These are phyloP conservation scores for Scaptodrosophila latifasciaeformis DNA, from an alignment of 2,888 invertebrate genomes.

Conservation along the genomic window DNA sequence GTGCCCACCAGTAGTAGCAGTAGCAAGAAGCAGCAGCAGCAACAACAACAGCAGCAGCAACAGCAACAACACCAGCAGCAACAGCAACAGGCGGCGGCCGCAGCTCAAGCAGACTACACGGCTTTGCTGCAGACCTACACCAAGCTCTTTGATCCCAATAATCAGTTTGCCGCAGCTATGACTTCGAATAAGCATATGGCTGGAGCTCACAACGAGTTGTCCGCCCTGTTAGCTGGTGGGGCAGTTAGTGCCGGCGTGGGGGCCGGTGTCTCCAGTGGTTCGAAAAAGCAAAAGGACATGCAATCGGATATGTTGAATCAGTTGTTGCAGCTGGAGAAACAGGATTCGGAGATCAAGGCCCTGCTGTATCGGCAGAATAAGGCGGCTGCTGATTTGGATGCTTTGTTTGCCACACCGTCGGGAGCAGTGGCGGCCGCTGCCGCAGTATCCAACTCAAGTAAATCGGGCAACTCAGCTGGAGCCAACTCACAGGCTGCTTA, in stretches of 20 bases:
- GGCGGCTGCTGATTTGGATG: constrained; percentile 71
- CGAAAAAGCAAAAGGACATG: constrained; percentile 63
- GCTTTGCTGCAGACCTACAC: constrained; percentile 73
- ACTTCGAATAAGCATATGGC: constrained; percentile 56
- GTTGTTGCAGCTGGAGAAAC: constrained; percentile 71
- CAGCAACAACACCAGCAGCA: constrained; percentile 57
- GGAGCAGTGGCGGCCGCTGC: constrained; percentile 45
- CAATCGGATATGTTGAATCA: constrained; percentile 74
- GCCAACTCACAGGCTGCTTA: constrained; percentile 48
- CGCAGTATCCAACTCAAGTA: constrained; percentile 33
- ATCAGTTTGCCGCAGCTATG: constrained; percentile 66
- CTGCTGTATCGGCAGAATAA: constrained; percentile 73
- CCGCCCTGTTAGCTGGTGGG: constrained; percentile 68
- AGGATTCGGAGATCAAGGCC: constrained; percentile 71
- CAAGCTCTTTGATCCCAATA: constrained; percentile 72
- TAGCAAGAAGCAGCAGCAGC: constrained; percentile 47
- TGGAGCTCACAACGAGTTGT: constrained; percentile 66
- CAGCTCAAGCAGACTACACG: constrained; percentile 70
- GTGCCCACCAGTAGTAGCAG: constrained; percentile 28
- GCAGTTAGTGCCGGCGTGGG: constrained; percentile 40
- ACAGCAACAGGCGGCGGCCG: constrained; percentile 58
- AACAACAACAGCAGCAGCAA: constrained; percentile 43
- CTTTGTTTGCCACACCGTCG: constrained; percentile 70
- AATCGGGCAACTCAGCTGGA: constrained; percentile 38
- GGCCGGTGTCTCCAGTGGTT: constrained; percentile 27